These are phyloP conservation scores for Muntiacus muntjak DNA, from an alignment of 2,113 vertebrate genomes.

Conservation along the genomic window DNA sequence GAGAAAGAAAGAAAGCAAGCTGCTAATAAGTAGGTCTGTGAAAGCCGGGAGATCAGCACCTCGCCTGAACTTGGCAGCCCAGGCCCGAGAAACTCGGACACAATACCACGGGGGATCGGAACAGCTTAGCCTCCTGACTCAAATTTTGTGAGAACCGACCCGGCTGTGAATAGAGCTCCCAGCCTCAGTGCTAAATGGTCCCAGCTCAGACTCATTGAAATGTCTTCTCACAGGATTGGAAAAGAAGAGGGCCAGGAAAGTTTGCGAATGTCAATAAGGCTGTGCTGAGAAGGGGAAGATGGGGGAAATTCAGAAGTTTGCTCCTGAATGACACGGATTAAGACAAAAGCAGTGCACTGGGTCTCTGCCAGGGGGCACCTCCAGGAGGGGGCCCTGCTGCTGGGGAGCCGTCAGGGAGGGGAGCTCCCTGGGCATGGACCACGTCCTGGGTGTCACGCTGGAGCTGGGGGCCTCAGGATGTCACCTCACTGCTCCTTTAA, in stretches of 20 bases:
- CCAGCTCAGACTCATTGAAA: constrained; percentile 80
- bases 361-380: constrained; percentile 75
- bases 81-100: constrained; percentile 77
- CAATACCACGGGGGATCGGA: constrained; percentile 78
- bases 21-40: constrained; percentile 84
- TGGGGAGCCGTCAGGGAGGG: neutral
- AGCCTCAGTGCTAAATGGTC: constrained; percentile 77
- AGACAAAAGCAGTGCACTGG: constrained; percentile 74
- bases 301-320: constrained; percentile 76
- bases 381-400: constrained; percentile 62
- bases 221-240: constrained; percentile 79
- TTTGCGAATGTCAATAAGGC: constrained; percentile 83
- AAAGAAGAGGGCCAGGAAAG: constrained; percentile 74
- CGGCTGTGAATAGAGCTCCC: constrained; percentile 81
- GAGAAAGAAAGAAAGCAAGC: constrained; percentile 82
- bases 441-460: neutral
- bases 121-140: constrained; percentile 79
- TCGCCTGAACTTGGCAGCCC: constrained; percentile 82
- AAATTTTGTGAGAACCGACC: constrained; percentile 82
- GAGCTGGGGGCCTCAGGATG: neutral
- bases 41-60: constrained; percentile 79
- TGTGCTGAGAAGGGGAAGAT: constrained; percentile 73
- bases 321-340: constrained; percentile 77
- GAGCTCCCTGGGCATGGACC: constrained; percentile 32
- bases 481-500: neutral